These are phyloP conservation scores for Metopia argyrocephala DNA, from an alignment of 2,888 invertebrate genomes.

Conservation along the genomic window DNA sequence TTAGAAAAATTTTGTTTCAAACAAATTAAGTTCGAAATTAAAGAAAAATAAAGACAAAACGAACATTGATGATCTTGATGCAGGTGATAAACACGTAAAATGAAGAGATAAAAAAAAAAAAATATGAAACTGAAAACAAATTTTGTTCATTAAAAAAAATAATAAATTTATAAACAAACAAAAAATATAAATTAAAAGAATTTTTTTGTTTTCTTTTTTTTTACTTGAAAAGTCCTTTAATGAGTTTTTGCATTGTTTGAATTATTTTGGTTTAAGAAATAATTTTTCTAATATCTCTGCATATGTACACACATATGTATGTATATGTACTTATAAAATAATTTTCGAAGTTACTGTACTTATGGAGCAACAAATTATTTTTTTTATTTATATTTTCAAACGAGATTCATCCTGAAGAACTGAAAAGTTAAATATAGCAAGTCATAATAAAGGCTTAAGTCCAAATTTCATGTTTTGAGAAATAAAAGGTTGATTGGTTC, in stretches of 20 bases:
- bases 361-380: too few species aligned
- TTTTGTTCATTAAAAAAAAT: conserved; percentile 20
- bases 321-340: too few species aligned
- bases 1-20: conserved; percentile 27
- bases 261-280: not conserved
- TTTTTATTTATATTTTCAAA: too few species aligned
- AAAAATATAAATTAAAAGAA: conserved; percentile 34
- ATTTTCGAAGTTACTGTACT: too few species aligned
- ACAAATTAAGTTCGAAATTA: conserved; percentile 34
- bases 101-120: conserved; percentile 30
- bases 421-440: too few species aligned
- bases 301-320: not conserved
- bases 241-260: not conserved
- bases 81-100: conserved; percentile 63
- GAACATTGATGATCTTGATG: conserved; percentile 53
- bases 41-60: conserved; percentile 10
- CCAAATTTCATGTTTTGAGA: too few species aligned
- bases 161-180: not conserved
- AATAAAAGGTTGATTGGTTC: too few species aligned
- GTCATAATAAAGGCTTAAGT: too few species aligned
- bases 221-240: conserved; percentile 49
- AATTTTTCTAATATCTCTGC: not conserved
- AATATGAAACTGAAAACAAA: conserved; percentile 2
- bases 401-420: too few species aligned
- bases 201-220: too few species aligned